phyloP scores from a whole-genome alignment of 2,888 invertebrate genomes.

The Drosophila seclusa region DNA sequence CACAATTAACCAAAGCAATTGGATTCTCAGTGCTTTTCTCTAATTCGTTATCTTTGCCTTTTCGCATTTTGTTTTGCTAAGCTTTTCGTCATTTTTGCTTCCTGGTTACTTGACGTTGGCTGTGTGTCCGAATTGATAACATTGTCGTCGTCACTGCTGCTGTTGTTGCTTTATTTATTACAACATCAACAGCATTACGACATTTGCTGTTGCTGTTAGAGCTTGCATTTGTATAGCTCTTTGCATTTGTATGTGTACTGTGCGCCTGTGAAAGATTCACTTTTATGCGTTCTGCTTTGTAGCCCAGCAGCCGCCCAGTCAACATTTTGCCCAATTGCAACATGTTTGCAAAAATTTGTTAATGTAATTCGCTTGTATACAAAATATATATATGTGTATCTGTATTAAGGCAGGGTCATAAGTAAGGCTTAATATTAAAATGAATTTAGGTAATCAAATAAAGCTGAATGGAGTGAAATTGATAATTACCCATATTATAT shows the following conservation, averaged over 20 bases:
- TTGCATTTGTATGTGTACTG: conserved; percentile 39
- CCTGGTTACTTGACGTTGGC: conserved; percentile 62
- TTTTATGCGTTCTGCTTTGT: conserved; percentile 59
- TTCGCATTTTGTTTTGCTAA: conserved; percentile 68
- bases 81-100: conserved; percentile 61
- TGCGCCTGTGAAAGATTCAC: conserved; percentile 66
- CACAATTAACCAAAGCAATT: conserved; percentile 52
- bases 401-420: background rate
- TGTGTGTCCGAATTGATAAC: conserved; percentile 65
- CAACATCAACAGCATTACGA: conserved; percentile 80
- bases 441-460: background rate
- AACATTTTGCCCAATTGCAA: conserved; percentile 38
- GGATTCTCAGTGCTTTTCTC: conserved; percentile 40
- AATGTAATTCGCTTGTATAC: background rate
- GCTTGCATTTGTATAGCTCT: conserved; percentile 44
- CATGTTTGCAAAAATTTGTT: background rate
- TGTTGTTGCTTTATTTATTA: conserved; percentile 66
- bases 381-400: background rate
- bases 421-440: background rate
- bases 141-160: conserved; percentile 51
- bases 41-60: conserved; percentile 34
- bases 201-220: conserved; percentile 62
- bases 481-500: background rate
- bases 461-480: background rate
- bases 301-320: conserved; percentile 49